Percentiles rank a stretch among this genome's conserved stretches.
Conservation (phyloP, 2,113 vertebrate species). For the Myocastor coypus region DNA sequence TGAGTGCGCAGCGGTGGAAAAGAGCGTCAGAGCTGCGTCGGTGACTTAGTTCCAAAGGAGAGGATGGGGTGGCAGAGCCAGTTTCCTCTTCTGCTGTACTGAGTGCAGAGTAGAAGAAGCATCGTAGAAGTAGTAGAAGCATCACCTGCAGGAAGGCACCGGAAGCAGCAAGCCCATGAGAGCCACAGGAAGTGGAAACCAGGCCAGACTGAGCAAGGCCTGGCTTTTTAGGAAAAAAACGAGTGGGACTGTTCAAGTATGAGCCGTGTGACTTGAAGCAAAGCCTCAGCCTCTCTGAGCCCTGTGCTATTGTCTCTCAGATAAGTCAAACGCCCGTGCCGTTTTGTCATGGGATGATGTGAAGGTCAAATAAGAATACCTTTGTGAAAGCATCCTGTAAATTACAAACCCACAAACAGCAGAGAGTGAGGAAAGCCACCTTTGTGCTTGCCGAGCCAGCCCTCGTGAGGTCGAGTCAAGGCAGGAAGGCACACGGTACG, state of each 20-base stretch:
- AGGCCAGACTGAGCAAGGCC: neutral
- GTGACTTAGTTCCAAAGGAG: neutral
- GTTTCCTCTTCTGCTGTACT: neutral
- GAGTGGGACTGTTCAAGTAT: neutral
- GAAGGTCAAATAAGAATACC: neutral
- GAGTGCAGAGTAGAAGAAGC: neutral
- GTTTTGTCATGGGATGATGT: neutral
- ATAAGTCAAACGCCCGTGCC: neutral
- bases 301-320: neutral
- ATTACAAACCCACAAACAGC: neutral
- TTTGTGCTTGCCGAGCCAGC: neutral
- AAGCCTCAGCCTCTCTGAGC: neutral
- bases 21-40: neutral
- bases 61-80: neutral
- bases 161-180: neutral
- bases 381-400: neutral
- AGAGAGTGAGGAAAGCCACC: neutral
- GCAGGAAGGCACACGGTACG: neutral
- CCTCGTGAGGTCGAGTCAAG: neutral
- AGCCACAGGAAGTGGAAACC: neutral
- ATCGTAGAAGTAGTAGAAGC: accelerated
- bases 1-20: neutral
- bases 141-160: neutral
- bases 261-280: neutral
- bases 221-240: neutral